A percentile compares a stretch with the other conserved stretches of the same genome.
Evolutionary conservation across 1,140 invertebrate species (phyloP).

Genomic region (Chelonus insularis): DNA sequence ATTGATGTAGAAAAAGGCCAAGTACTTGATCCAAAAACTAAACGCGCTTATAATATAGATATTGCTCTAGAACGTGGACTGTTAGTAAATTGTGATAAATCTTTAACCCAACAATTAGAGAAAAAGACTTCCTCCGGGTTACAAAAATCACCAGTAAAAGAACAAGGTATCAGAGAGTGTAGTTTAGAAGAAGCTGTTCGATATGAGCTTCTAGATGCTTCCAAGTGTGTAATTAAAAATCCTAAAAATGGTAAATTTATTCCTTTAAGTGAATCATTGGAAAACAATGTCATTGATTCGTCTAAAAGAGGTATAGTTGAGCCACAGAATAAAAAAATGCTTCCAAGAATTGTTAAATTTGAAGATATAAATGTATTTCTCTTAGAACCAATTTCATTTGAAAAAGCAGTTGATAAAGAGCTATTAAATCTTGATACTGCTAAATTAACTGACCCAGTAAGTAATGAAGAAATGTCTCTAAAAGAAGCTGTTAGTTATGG

Average conservation of each 20-base stretch:
- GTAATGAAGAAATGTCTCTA: slow-evolving; percentile 72
- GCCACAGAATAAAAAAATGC: slow-evolving; percentile 63
- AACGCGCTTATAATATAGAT: slow-evolving; percentile 72
- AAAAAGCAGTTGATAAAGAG: slow-evolving; percentile 74
- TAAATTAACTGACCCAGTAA: slow-evolving; percentile 74
- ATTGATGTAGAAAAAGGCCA: slow-evolving; percentile 76
- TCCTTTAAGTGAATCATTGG: slow-evolving; percentile 71
- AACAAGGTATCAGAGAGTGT: slow-evolving; percentile 66
- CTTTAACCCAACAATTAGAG: slow-evolving; percentile 59
- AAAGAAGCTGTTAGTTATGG: slow-evolving; percentile 83
- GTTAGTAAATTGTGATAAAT: slow-evolving; percentile 72
- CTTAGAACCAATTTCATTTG: slow-evolving; percentile 74
- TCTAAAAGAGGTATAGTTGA: slow-evolving; percentile 70
- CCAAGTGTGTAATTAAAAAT: slow-evolving; percentile 77
- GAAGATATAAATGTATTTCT: slow-evolving; percentile 73
- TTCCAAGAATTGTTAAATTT: slow-evolving; percentile 71
- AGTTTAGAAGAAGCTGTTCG: slow-evolving; percentile 78
- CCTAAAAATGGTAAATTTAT: slow-evolving; percentile 74
- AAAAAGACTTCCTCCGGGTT: slow-evolving; percentile 47
- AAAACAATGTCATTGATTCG: slow-evolving; percentile 72
- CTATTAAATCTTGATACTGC: slow-evolving; percentile 73
- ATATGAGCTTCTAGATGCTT: slow-evolving; percentile 75
- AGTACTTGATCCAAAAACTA: slow-evolving; percentile 78
- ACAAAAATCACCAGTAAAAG: slow-evolving; percentile 53
- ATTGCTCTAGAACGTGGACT: slow-evolving; percentile 74